Evolutionary conservation across 2,888 invertebrate genomes (phyloP), one percentile per base, ranked within the genome.

Genomic region (Eupithecia vulgata): DNA sequence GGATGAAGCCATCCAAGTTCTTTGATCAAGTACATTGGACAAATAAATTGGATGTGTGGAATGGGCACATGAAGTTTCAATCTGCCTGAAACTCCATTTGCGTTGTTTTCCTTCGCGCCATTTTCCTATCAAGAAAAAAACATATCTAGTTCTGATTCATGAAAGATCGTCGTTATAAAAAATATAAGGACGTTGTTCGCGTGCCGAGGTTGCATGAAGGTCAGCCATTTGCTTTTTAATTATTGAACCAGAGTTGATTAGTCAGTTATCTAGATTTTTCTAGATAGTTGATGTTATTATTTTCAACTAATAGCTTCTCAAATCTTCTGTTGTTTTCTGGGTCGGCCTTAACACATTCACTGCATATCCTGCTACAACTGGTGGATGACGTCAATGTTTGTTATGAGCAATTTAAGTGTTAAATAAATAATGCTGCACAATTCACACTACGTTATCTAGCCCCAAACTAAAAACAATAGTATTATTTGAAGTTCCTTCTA

Each of bases 191-290:
- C 65, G 21, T 34, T 1, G 12, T 17, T 74, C 34, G 74, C 74
- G 74, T 74, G 74, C 13, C 21, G 61, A 57, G 64, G 64, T 42
- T 30, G 2, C 7, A 35, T 42, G 48, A 74, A 74, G 74, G 74
- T 72, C 72, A 65, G 12, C 10, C 12, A 40, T 52, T 37, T 40
- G 12, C 13, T 40, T 40, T 25, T 37, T 65, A 21, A 65, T 40
- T 65, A 25, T 35, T 12, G 25, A 25, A 57, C 42, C 0, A 37
- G 13, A 37, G 8, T 57, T 34, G 52, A 68, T 52, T 52, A 45
- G n/a, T 57, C 10, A 42, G 34, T 66, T 25, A 67, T 37, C 40
- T 68, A 21, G 48, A 72, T 68, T 40, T 34, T 68, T 68, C 64
- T n/a, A 25, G 21, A 64, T 62, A 40, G n/a, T 21, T 35, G n/a